Conservation (phyloP, 2,113 vertebrate species). For the Phylloscopus whistleri region DNA sequence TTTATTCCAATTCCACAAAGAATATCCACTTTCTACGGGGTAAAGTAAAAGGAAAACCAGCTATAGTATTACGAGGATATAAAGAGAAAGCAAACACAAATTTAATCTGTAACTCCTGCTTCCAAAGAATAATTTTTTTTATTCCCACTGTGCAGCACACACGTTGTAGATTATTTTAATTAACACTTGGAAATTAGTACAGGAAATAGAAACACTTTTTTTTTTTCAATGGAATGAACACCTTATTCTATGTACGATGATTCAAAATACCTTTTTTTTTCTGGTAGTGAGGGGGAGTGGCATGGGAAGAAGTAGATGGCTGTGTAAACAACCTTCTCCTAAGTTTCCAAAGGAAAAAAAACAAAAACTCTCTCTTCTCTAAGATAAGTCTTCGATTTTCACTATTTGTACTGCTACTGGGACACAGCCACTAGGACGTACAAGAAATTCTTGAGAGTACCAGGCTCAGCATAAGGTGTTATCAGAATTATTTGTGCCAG, state of each 20-base stretch:
- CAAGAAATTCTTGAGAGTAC: not conserved
- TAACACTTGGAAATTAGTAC: not conserved
- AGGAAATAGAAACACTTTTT: not conserved
- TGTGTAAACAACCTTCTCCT: not conserved
- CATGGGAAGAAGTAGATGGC: not conserved
- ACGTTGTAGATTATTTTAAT: not conserved
- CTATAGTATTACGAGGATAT: not conserved
- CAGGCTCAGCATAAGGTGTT: not conserved
- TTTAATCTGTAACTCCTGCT: not conserved
- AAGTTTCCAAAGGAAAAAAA: not conserved
- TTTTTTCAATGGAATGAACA: not conserved
- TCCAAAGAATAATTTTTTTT: not conserved
- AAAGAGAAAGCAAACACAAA: not conserved
- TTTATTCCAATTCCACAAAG: slow-evolving; percentile 85
- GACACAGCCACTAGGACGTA: not conserved
- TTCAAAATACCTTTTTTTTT: not conserved
- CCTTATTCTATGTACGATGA: not conserved
- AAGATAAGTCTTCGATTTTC: not conserved
- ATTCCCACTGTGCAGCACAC: not conserved
- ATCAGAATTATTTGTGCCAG: not conserved
- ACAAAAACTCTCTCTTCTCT: not conserved
- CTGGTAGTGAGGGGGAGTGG: not conserved
- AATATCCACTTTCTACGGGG: slow-evolving; percentile 81
- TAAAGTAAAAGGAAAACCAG: not conserved
- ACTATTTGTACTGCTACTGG: not conserved